Base-by-base conservation (phyloP, 2,797 vertebrate genomes). In the Paedocypris micromegethes region DNA sequence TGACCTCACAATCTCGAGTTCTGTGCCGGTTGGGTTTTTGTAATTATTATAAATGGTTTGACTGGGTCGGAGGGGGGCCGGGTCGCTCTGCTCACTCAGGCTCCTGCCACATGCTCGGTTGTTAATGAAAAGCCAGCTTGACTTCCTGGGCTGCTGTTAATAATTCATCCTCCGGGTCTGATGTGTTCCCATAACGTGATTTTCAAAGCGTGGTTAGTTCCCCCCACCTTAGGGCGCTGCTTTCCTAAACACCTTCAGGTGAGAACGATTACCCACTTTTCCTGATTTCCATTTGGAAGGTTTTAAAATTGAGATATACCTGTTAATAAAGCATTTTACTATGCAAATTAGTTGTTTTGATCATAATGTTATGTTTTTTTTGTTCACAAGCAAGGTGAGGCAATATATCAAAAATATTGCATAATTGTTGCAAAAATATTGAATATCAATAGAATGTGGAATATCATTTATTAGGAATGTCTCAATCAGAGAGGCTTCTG, bases 21-120 rank as follows among this genome's bases (percentile, higher is more conserved):
- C 5, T 66, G 47, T 43, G 40, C 1, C 8, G 3, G 56, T 42
- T 44, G 4, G 47, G 56, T 70, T 70, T 64, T 44, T 6, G 9
- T 39, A n/a, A 4, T 0, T 41, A 6, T 66, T 58, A 2, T 9
- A 58, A 72, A 72, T 5, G 2, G 6, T 50, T 46, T 58, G 58
- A 58, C 43, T 65, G 40, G 77, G 55, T 87, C 93, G 59, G 89
- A 87, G 55, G 73, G 94, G 53, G 90, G 94, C 96, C 75, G 90
- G 93, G 47, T 54, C 37, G 38, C 40, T 64, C 43, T 58, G 60
- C 54, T 61, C 61, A 59, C 46, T 54, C 54, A 59, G 38, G 69
- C 53, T 56, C 42, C 72, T 64, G 65, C 72, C 62, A 56, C 53
- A 63, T 58, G 56, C 47, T 47, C 57, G 45, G 53, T 43, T 53